A percentile compares a stretch with the other conserved stretches of the same genome.
These are phyloP conservation scores for Mallotus villosus DNA, from an alignment of 2,797 vertebrate genomes.

Conservation along the genomic window DNA sequence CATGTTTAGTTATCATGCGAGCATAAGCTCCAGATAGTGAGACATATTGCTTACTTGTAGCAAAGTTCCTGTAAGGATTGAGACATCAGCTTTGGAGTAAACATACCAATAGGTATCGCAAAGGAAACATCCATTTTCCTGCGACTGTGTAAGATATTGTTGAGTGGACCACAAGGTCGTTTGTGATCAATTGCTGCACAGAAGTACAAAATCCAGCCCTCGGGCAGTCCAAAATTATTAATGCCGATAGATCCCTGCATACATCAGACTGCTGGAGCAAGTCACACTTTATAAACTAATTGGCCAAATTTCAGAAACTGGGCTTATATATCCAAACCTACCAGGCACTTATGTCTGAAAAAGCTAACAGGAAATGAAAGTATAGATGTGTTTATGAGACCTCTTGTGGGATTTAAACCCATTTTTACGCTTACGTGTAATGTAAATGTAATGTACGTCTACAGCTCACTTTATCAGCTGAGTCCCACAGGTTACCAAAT, in stretches of 20 bases:
- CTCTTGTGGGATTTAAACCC: too few species aligned
- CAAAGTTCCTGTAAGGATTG: neutral
- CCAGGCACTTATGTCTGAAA: too few species aligned
- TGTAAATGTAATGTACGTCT: too few species aligned
- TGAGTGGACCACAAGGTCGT: neutral
- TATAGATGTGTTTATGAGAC: too few species aligned
- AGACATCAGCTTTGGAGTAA: neutral
- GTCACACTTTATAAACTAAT: too few species aligned
- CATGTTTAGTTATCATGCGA: neutral
- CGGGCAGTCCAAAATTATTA: neutral
- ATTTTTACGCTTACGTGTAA: too few species aligned
- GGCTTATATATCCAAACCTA: neutral
- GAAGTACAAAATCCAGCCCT: neutral
- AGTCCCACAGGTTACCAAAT: too few species aligned
- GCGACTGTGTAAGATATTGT: neutral
- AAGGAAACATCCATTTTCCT: neutral
- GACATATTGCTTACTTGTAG: neutral
- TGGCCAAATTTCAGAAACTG: neutral
- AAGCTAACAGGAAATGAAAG: too few species aligned
- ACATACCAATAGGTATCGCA: neutral
- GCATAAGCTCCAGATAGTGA: neutral
- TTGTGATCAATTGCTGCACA: neutral
- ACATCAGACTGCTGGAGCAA: too few species aligned
- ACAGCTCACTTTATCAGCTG: too few species aligned
- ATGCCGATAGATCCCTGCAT: neutral